Evolutionary conservation across 1,140 invertebrate genomes (phyloP), one percentile per base, ranked within the genome.

Genomic region (Nasonia longicornis): DNA sequence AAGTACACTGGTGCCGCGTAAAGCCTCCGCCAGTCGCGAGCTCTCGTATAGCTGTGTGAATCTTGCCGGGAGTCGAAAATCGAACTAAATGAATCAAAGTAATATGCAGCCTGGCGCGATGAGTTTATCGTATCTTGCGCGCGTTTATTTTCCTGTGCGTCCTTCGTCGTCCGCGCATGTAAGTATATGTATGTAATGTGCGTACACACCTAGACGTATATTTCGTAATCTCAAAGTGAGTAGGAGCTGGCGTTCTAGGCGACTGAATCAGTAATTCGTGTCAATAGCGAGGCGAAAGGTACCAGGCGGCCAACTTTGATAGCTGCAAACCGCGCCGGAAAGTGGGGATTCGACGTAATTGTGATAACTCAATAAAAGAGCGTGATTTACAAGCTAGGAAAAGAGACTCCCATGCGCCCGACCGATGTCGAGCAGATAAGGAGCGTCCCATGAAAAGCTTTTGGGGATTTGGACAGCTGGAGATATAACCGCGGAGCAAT

Each of bases 231-330:
- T 48, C 20, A 69, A 64, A 42, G 42, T 16, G 29, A 35, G 75
- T 38, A 45, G 11, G 11, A 45, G 16, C 35, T 38, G 14, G 42
- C 26, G n/a, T 58, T 52, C 42, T 35, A 20, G 38, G 71, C 52
- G n/a, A 77, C 16, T 67, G 42, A 70, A 52, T 7, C 42, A 11
- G 64, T 3, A 70, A 78, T 70, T 78, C 29, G 66, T 48, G 77
- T 58, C 66, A 78, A 78, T 70, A 78, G 42, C 52, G 67, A 78
- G 63, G 52, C 16, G 7, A 70, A 48, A 52, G 16, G n/a, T 76
- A 38, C 22, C 38, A 67, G 12, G 7, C 8, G 3, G 29, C 3
- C 10, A 12, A 12, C 26, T 29, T 67, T 67, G 66, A 67, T 67
- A 67, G 29, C 8, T 31, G 22, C 66, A 29, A 14, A 6, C 31